Percentiles rank a stretch among this genome's conserved stretches.
These are phyloP conservation scores for Distichodus sexfasciatus DNA, from an alignment of 2,797 vertebrate species.

Conservation along the genomic window DNA sequence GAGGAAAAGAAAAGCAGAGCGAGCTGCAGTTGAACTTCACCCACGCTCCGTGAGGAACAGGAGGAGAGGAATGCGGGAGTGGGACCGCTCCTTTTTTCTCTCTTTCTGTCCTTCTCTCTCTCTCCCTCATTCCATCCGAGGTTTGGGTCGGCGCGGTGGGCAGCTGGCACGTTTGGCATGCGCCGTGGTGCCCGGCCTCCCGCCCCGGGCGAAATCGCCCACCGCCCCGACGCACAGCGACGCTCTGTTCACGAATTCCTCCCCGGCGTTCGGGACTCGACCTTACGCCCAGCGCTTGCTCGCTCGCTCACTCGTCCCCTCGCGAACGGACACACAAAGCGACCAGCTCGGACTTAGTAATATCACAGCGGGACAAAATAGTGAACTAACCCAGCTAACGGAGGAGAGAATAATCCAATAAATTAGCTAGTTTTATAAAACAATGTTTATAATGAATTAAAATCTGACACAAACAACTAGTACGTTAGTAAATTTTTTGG, in stretches of 20 bases:
- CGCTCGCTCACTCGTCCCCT: too few species aligned
- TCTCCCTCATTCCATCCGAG: neutral
- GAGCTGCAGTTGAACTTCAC: conserved; percentile 29
- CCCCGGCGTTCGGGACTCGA: conserved; percentile 5
- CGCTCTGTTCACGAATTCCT: conserved; percentile 85
- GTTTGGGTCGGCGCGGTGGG: conserved; percentile 62
- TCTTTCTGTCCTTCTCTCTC: neutral
- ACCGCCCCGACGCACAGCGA: conserved; percentile 55
- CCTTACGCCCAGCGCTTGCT: conserved; percentile 18
- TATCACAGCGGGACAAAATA: too few species aligned
- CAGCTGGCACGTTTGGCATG: conserved; percentile 83
- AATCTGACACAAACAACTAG: too few species aligned
- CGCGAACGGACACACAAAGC: too few species aligned
- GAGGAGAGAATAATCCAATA: too few species aligned
- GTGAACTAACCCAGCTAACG: too few species aligned
- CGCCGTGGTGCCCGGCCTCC: too few species aligned
- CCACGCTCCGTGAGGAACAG: conserved; percentile 41
- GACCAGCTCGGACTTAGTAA: too few species aligned
- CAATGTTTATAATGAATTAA: too few species aligned
- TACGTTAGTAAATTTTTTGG: too few species aligned
- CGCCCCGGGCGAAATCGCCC: too few species aligned
- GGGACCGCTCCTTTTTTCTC: conserved; percentile 66
- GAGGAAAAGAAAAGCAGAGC: conserved; percentile 27
- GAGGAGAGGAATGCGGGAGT: conserved; percentile 75
- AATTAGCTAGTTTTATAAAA: too few species aligned